Base-by-base conservation (phyloP, 2,888 invertebrate genomes). In the Hirudinaria manillensis region DNA sequence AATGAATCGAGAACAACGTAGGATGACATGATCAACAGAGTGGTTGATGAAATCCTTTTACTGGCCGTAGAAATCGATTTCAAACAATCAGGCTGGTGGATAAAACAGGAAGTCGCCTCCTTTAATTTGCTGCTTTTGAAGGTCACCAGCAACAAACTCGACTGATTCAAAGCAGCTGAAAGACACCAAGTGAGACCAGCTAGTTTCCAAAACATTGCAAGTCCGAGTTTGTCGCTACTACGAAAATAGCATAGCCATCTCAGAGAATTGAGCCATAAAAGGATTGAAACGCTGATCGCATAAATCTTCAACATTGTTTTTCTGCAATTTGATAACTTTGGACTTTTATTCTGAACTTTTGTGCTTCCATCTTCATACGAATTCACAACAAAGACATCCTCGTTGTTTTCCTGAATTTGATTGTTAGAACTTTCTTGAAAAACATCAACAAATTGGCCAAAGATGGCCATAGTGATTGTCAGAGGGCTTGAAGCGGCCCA, bases 101-200 rank as follows among this genome's bases (percentile, higher is more conserved):
- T 27, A n/a, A 61, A 61, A 61, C 61, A 61, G 7, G 61, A 61
- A 61, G 61, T 24, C 10, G 61, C 61, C 1, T 27, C 24, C 24
- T 29, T 24, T n/a, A 61, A 29, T 29, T 61, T 24, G 61, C n/a
- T 61, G 10, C 10, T 27, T 7, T 7, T 29, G 61, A 29, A 27
- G 24, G 29, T 61, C 24, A 10, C 61, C 3, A 61, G 29, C 61
- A 61, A 29, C 24, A 61, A 29, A 61, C 24, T 61, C 29, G 19
- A 61, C 24, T 61, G 61, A n/a, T 61, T 61, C 29, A 61, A 61
- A 29, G 61, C 61, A 1, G 24, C 61, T 10, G 61, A 61, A n/a
- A 61, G 24, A 61, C 61, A 61, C 61, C 61, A 61, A 61, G 61
- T 61, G 0, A 61, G 24, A 61, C 61, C 61, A 61, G 61, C 61